These are phyloP conservation scores for Menidia beryllina DNA, from an alignment of 2,113 vertebrate species.

Conservation along the genomic window DNA sequence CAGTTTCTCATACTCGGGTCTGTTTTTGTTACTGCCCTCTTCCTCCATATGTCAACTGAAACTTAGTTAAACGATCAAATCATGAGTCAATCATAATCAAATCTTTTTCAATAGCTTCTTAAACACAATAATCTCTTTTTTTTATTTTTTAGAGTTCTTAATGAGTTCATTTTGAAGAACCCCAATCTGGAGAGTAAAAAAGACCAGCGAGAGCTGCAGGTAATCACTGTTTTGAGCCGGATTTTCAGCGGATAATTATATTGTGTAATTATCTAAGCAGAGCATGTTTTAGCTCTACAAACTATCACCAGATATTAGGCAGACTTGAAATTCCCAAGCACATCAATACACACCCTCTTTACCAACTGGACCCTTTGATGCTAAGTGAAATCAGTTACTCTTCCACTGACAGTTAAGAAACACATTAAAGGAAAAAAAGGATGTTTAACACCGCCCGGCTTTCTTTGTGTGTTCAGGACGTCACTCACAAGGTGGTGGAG, in stretches of 20 bases:
- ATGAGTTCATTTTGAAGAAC: conserved; percentile 99
- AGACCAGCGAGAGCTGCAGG: conserved; percentile 98
- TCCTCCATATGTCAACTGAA: neutral
- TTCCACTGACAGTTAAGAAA: too few relatives aligned
- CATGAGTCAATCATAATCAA: too few relatives aligned
- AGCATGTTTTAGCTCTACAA: neutral
- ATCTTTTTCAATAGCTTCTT: neutral
- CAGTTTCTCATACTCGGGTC: conserved; percentile 98
- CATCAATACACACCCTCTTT: too few relatives aligned
- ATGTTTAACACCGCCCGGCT: too few relatives aligned
- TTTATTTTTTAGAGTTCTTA: conserved; percentile 88
- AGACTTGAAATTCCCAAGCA: too few relatives aligned
- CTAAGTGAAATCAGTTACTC: too few relatives aligned
- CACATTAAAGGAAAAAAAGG: too few relatives aligned
- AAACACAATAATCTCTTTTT: neutral
- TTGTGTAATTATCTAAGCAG: too few relatives aligned
- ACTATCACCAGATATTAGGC: too few relatives aligned
- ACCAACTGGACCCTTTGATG: too few relatives aligned
- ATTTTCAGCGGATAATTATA: too few relatives aligned
- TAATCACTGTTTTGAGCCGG: conserved; percentile 72
- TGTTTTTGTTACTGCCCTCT: conserved; percentile 41
- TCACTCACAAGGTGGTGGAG: conserved; percentile 98
- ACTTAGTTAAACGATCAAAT: too few relatives aligned
- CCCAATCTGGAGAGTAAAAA: conserved; percentile 98
- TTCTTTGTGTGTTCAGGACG: conserved; percentile 83